Evolutionary conservation across 1,140 invertebrate species (phyloP), one percentile per base, ranked within the genome.

Genomic region (Lithobius niger): DNA sequence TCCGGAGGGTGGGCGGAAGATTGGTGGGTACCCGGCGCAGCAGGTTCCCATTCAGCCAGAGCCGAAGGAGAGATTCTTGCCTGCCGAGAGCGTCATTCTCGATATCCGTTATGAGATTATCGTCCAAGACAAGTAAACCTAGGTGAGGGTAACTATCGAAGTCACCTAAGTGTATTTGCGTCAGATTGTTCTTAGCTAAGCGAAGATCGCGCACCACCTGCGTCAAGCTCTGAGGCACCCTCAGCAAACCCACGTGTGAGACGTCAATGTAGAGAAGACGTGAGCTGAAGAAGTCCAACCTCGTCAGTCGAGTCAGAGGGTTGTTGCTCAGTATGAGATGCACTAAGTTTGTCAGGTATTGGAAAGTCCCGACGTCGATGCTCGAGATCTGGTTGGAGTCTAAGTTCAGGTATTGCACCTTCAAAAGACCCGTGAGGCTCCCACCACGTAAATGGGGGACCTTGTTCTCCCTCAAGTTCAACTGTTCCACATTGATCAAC

Each of bases 91-190:
- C 86, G 62, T 91, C 87, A 27, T 93, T 86, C 68, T 92, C 88
- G 3, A 96, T 78, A 2, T 78, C 72, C 40, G 70, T 71, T 25
- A 96, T 77, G 55, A 76, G 73, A 64, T 93, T 94, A 51, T 83
- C 76, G 22, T 84, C 84, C 27, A 95, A 77, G 63, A 90, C 84
- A 24, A 96, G 67, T 25, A 85, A 74, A 57, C 82, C 82, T 10
- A 95, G 67, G 18, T 90, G 69, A 0, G 88, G 88, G 67, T 92
- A 93, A 59, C 87, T 88, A 63, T 90, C 87, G 54, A 96, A 75
- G 62, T 92, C 87, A n/a, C 87, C 86, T 60, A 85, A 80, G 40
- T 79, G 77, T 18, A 95, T 81, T 0, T 76, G 71, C 49, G 74
- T 77, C 43, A 89, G 76, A 58, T 76, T 77, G 65, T 95, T 95